Percentiles rank a stretch among this genome's conserved stretches.
These are phyloP conservation scores for Podarcis siculus DNA, from an alignment of 2,797 vertebrate species.

Conservation along the genomic window DNA sequence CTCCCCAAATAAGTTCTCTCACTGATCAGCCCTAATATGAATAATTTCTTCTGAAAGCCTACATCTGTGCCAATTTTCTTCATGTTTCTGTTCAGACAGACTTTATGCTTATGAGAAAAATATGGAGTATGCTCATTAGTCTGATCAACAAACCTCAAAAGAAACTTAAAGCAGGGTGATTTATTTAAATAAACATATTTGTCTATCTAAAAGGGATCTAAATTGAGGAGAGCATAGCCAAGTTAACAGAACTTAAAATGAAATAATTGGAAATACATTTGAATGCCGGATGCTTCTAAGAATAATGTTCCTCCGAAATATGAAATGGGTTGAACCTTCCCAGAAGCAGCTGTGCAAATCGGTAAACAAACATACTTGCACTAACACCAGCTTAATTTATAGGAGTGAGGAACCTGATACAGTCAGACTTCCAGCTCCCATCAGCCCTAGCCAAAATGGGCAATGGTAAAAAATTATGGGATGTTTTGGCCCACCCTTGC, in stretches of 20 bases:
- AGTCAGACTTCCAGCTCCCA: too few species aligned
- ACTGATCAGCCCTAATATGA: not conserved
- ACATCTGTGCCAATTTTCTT: conserved; percentile 20
- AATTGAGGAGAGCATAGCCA: conserved; percentile 29
- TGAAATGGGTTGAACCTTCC: not conserved
- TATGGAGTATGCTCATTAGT: not conserved
- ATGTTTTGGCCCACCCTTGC: too few species aligned
- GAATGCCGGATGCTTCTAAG: not conserved
- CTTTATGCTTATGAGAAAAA: not conserved
- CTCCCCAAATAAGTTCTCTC: accelerated
- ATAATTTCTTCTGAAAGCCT: not conserved
- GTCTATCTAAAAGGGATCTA: not conserved
- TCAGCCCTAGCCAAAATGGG: too few species aligned
- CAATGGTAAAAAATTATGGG: too few species aligned
- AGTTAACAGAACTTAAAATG: conserved; percentile 48
- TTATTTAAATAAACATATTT: conserved; percentile 6
- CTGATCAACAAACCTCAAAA: conserved; percentile 29
- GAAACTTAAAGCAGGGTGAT: conserved; percentile 21
- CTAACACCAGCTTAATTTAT: not conserved
- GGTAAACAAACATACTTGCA: not conserved
- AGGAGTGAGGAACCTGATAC: too few species aligned
- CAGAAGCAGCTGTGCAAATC: not conserved
- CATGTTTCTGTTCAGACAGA: not conserved
- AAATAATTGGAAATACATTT: not conserved
- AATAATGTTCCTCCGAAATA: not conserved